Base-by-base conservation (phyloP, 2,888 invertebrate species). In the Trachelus tabidus region DNA sequence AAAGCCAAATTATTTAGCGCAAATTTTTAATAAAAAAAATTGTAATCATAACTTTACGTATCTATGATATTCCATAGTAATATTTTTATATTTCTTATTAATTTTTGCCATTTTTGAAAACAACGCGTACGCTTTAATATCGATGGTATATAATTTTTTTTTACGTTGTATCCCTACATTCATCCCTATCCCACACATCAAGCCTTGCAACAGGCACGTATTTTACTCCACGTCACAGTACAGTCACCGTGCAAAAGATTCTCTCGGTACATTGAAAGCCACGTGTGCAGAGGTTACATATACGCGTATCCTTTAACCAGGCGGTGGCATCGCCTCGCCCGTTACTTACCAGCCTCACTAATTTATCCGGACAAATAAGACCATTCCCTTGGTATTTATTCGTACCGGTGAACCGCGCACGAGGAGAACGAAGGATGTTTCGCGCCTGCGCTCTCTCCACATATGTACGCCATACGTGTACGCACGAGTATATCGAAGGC, bases 361-460 rank as follows among this genome's bases (percentile, higher is more conserved):
- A 77, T 77, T 77, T 75, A 77, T 69, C 75, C 75, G 77, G 77
- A 77, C 77, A 77, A 77, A 77, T 77, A 77, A 77, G 77, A 77
- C 75, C 77, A 75, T 77, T 77, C 69, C 37, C 31, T 75, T 75
- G 69, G 75, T 77, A 77, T 77, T 77, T 77, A 77, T 77, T 77
- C 69, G 75, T 75, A 75, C 74, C 75, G 75, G 34, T 74, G 69
- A 33, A 40, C 69, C 77, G 34, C 75, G 77, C 23, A 56, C 56
- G 56, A 56, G 23, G 56, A 56, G 56, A 23, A 56, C 56, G 56
- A 56, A 56, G 56, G 56, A 56, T 71, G 71, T 71, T 71, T 71
- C 71, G 71, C 71, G 71, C 33, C 33, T 33, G 71, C 30, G 31
- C 31, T 33, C 71, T 31, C 15, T 23, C 31, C 71, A 71, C 56